Conservation (phyloP, 2,797 vertebrate genomes). For the Halcyon chelicuti region DNA sequence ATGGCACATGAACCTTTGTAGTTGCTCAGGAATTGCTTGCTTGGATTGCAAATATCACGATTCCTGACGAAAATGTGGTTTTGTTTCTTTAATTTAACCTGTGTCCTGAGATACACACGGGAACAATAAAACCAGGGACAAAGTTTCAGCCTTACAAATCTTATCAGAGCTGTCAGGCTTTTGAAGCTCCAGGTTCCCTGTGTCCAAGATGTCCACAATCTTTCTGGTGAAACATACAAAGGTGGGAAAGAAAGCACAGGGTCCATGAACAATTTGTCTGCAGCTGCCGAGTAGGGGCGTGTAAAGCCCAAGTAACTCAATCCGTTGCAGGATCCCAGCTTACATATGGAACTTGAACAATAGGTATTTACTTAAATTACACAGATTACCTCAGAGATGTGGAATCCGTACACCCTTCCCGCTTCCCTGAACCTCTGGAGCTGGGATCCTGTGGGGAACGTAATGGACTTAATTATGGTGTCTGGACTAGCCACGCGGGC, state of each 20-base stretch:
- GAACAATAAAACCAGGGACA: not conserved
- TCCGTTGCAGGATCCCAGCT: not conserved
- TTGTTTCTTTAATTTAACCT: not conserved
- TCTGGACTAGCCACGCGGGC: conserved; percentile 49
- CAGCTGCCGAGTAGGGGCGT: not conserved
- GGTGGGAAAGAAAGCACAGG: not conserved
- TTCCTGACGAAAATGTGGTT: not conserved
- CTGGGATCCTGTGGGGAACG: conserved; percentile 56
- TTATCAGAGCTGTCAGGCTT: not conserved
- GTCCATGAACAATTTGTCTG: rapidly evolving
- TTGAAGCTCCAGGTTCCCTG: not conserved
- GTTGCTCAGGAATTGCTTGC: not conserved
- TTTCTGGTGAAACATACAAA: not conserved
- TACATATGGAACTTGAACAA: conserved; percentile 47
- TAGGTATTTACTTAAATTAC: conserved; percentile 55
- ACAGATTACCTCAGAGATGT: conserved; percentile 59
- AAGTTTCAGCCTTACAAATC: not conserved
- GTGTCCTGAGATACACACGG: not conserved
- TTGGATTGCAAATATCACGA: not conserved
- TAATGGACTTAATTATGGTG: conserved; percentile 67
- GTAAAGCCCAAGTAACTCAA: not conserved
- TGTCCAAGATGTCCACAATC: not conserved
- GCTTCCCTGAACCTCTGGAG: conserved; percentile 51
- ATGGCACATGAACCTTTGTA: not conserved
- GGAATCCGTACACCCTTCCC: conserved; percentile 47